phyloP scores from a whole-genome alignment of 2,113 vertebrate genomes.

The Archocentrus centrarchus region DNA sequence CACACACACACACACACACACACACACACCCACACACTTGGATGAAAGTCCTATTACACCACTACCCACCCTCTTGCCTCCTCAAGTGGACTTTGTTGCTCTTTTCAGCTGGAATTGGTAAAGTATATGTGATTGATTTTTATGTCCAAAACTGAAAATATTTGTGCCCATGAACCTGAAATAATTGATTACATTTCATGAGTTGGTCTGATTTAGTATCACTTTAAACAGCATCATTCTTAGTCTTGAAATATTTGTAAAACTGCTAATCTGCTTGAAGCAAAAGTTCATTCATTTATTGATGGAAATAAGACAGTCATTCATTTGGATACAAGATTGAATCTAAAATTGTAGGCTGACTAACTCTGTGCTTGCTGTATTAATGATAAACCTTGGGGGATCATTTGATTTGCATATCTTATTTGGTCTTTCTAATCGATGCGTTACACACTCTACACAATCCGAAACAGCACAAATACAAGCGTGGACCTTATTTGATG shows the following conservation, averaged over 20 bases:
- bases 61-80: neutral
- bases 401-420: neutral
- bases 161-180: neutral
- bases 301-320: neutral
- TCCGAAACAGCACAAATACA: conserved; percentile 7
- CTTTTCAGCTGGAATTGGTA: too few species aligned
- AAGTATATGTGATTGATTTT: neutral
- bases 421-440: neutral
- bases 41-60: neutral
- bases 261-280: neutral
- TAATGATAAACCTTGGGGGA: neutral
- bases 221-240: neutral
- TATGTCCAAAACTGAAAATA: conserved; percentile 5
- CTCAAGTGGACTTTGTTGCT: too few species aligned
- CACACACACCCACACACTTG: neutral
- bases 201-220: neutral
- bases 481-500: neutral
- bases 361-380: neutral
- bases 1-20: neutral
- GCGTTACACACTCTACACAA: neutral
- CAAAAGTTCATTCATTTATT: neutral
- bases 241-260: neutral
- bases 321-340: neutral
- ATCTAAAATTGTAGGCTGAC: neutral
- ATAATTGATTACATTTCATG: neutral